Evolutionary conservation across 1,140 invertebrate genomes (phyloP).

Genomic region (Pseudachorutes palmiensis): DNA sequence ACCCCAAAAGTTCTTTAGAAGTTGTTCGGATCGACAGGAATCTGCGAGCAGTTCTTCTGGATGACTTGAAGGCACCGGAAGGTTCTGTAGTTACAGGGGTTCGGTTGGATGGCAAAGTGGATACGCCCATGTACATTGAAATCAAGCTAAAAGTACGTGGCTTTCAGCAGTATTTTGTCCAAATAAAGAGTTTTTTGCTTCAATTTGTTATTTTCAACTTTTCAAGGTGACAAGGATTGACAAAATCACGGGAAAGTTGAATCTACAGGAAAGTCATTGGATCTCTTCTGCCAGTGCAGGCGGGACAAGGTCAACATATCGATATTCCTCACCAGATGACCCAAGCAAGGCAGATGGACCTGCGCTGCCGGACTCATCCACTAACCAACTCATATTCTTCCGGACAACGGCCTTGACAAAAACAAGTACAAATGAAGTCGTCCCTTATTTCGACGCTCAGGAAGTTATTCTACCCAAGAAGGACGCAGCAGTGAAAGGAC

Average conservation of each 20-base stretch:
- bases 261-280: background rate
- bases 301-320: slow-evolving; percentile 2
- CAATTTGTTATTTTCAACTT: background rate
- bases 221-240: slow-evolving; percentile 13
- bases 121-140: slow-evolving; percentile 9
- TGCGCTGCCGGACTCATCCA: slow-evolving; percentile 22
- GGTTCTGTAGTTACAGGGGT: slow-evolving; percentile 18
- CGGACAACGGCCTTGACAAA: slow-evolving; percentile 9
- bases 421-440: slow-evolving; percentile 11
- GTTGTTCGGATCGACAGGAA: background rate
- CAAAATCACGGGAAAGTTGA: background rate
- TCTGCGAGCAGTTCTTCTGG: slow-evolving; percentile 11
- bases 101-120: background rate
- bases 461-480: slow-evolving; percentile 1
- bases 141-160: slow-evolving; percentile 14
- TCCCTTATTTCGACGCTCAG: slow-evolving; percentile 26
- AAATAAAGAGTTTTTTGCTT: background rate
- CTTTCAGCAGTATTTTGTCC: background rate
- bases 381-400: slow-evolving; percentile 21
- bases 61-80: background rate
- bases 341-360: slow-evolving; percentile 19
- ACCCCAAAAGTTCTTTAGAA: background rate
- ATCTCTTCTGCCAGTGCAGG: background rate
- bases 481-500: background rate
- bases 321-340: slow-evolving; percentile 14